Evolutionary conservation across 2,797 vertebrate genomes (phyloP).

Genomic region (Acridotheres tristis): DNA sequence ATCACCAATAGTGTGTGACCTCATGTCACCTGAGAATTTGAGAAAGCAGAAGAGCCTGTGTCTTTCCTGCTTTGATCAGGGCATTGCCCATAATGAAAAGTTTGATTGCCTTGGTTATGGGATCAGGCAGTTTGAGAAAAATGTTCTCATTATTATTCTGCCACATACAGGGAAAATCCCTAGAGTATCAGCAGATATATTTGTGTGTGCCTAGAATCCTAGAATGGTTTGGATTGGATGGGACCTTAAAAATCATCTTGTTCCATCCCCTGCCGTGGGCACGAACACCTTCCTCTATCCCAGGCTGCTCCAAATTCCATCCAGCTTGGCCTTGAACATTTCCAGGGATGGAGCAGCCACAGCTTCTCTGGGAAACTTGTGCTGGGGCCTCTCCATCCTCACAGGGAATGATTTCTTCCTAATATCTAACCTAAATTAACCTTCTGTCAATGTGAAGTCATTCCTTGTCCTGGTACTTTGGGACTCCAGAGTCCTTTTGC

Average conservation of each 20-base stretch:
- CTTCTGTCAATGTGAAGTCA: not conserved
- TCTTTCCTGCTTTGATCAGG: not conserved
- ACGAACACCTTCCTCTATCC: not conserved
- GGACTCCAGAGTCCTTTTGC: not conserved
- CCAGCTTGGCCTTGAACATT: not conserved
- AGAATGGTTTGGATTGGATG: not conserved
- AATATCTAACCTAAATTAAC: not conserved
- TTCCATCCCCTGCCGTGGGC: not conserved
- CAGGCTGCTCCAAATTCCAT: not conserved
- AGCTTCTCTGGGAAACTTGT: not conserved
- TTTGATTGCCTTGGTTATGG: not conserved
- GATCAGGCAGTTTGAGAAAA: not conserved
- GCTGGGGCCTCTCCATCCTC: not conserved
- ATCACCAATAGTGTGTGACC: not conserved
- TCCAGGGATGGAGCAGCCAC: not conserved
- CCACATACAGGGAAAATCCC: not conserved
- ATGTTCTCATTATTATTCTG: not conserved
- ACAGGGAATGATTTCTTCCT: not conserved
- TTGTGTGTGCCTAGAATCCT: not conserved
- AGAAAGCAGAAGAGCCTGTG: not conserved
- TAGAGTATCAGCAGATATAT: not conserved
- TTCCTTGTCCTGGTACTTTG: not conserved
- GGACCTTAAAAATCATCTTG: not conserved
- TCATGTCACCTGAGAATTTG: not conserved
- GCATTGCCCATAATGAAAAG: not conserved